Evolutionary conservation across 2,888 invertebrate genomes (phyloP).

Genomic region (Leucozona laternaria): DNA sequence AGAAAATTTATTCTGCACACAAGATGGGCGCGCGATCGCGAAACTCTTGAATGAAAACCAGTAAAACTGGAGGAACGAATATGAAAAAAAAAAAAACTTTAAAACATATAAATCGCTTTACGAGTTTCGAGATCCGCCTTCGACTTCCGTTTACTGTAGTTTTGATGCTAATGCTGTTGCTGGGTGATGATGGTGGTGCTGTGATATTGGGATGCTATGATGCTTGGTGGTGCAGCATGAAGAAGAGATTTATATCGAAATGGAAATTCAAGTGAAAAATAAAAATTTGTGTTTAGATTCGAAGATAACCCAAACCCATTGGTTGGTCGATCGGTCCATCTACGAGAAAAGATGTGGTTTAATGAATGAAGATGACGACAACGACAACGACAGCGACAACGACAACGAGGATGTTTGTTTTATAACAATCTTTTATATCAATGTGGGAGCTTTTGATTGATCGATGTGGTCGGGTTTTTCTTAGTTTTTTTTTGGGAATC

Average conservation of each 20-base stretch:
- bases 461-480: conserved; percentile 7
- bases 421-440: not conserved
- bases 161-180: conserved; percentile 42
- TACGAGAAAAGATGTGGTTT: conserved; percentile 9
- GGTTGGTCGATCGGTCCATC: not conserved
- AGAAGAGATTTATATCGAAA: conserved; percentile 38
- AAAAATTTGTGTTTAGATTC: conserved; percentile 37
- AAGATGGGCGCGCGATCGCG: conserved; percentile 38
- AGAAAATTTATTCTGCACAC: conserved; percentile 49
- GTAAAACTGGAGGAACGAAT: conserved; percentile 55
- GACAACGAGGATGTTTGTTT: conserved; percentile 29
- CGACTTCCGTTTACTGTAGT: conserved; percentile 80
- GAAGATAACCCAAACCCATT: conserved; percentile 21
- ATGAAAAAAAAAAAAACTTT: not conserved
- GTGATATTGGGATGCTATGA: not conserved
- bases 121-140: conserved; percentile 80
- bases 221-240: not conserved
- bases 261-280: conserved; percentile 46
- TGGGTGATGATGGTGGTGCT: conserved; percentile 31
- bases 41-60: conserved; percentile 63
- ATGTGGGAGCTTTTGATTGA: conserved; percentile 41
- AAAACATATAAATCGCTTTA: conserved; percentile 52
- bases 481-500: not conserved
- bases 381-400: not conserved
- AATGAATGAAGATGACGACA: conserved; percentile 28